Percentiles rank a stretch among this genome's conserved stretches.
These are phyloP conservation scores for Atopsyche davidsoni DNA, from an alignment of 1,140 invertebrate genomes.

Conservation along the genomic window DNA sequence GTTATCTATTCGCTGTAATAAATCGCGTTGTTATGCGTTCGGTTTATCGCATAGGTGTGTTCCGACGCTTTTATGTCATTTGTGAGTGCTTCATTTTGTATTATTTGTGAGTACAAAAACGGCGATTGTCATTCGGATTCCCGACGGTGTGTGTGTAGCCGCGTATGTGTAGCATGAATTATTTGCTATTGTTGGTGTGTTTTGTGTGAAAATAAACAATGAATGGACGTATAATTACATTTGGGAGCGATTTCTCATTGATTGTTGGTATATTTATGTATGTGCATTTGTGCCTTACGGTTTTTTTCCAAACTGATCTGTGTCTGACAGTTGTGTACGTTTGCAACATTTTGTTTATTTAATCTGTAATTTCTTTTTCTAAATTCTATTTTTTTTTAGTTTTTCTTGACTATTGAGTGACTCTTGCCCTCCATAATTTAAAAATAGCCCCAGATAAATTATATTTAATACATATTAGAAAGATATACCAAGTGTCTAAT, in stretches of 20 bases:
- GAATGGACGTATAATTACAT: constrained; percentile 17
- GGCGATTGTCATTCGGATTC: constrained; percentile 13
- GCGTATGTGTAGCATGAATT: constrained; percentile 13
- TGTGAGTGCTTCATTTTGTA: constrained; percentile 12
- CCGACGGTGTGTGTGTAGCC: constrained; percentile 12
- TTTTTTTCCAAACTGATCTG: too few species aligned
- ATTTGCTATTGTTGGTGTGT: constrained; percentile 19
- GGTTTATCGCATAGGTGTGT: constrained; percentile 9
- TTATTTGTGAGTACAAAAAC: neutral
- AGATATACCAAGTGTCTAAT: too few species aligned
- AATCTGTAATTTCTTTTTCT: too few species aligned
- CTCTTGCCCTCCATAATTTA: too few species aligned
- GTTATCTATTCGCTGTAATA: constrained; percentile 20
- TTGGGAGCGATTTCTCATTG: constrained; percentile 10
- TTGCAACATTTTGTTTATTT: too few species aligned
- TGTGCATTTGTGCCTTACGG: too few species aligned
- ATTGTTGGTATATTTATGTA: neutral
- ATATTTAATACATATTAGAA: too few species aligned
- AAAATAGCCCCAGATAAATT: too few species aligned
- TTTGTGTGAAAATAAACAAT: constrained; percentile 24
- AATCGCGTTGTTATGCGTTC: constrained; percentile 1
- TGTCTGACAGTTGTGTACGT: too few species aligned
- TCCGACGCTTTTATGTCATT: constrained; percentile 9
- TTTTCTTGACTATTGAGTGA: too few species aligned
- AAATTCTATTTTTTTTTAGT: too few species aligned